Conservation (phyloP, 2,888 invertebrate species). For the Amphipoea lucens region DNA sequence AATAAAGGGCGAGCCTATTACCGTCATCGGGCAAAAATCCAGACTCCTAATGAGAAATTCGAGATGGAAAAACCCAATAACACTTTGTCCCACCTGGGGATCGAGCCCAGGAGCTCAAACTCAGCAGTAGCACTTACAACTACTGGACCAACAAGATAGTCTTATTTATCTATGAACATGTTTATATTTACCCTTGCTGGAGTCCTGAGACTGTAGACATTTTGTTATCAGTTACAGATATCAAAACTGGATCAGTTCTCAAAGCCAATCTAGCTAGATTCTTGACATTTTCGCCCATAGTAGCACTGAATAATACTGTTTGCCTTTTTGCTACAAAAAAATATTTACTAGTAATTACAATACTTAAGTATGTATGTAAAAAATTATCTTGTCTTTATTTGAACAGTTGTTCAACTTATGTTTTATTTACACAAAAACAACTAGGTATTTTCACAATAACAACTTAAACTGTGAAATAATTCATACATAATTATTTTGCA, state of each 20-base stretch:
- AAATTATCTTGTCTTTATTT: slow-evolving; percentile 4
- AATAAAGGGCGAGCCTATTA: not conserved
- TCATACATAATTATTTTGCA: not conserved
- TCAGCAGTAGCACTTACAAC: not conserved
- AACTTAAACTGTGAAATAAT: slow-evolving; percentile 2
- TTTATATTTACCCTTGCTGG: slow-evolving; percentile 91
- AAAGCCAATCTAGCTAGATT: slow-evolving; percentile 96
- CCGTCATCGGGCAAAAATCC: not conserved
- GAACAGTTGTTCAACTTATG: slow-evolving; percentile 20
- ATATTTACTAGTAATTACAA: slow-evolving; percentile 26
- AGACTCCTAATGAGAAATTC: not conserved
- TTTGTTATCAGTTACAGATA: slow-evolving; percentile 95
- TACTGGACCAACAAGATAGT: not conserved
- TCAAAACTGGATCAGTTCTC: slow-evolving; percentile 96
- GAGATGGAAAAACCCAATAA: not conserved
- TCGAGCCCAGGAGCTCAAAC: not conserved
- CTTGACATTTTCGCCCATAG: slow-evolving; percentile 97
- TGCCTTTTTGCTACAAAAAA: slow-evolving; percentile 94
- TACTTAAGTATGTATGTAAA: not conserved
- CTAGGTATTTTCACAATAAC: not conserved
- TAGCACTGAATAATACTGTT: slow-evolving; percentile 99
- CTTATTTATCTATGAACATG: not conserved
- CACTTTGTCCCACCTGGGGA: not conserved
- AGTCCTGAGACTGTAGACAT: slow-evolving; percentile 94
- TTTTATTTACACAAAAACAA: slow-evolving; percentile 4